Conservation (phyloP, 2,888 invertebrate species). For the Spilarctia lutea region DNA sequence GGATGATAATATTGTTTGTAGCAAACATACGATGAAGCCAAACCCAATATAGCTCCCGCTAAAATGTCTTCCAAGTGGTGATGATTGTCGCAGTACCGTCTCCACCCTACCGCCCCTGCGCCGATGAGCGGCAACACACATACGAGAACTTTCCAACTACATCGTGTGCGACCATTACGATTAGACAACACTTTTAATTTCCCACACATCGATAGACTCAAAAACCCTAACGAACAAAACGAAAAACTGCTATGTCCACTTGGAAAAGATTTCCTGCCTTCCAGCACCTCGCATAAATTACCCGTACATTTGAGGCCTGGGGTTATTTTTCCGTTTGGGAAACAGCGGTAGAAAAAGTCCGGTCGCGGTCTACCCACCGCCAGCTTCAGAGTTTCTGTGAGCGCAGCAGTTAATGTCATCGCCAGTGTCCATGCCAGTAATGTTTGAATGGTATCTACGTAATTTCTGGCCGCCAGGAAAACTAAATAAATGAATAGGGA, state of each 20-base stretch:
- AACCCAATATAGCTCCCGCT: slow-evolving; percentile 89
- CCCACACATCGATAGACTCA: slow-evolving; percentile 90
- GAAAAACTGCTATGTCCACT: slow-evolving; percentile 94
- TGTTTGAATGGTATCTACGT: slow-evolving; percentile 58
- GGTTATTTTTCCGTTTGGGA: slow-evolving; percentile 88
- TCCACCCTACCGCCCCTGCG: slow-evolving; percentile 89
- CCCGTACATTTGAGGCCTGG: slow-evolving; percentile 88
- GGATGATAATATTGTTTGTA: slow-evolving; percentile 90
- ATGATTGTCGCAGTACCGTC: slow-evolving; percentile 94
- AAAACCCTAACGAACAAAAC: slow-evolving; percentile 91
- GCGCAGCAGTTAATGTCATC: slow-evolving; percentile 87
- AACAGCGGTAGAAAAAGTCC: slow-evolving; percentile 93
- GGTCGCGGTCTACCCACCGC: slow-evolving; percentile 91
- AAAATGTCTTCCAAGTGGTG: slow-evolving; percentile 95
- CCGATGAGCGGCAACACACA: slow-evolving; percentile 88
- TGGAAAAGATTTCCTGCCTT: slow-evolving; percentile 95
- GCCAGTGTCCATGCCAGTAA: slow-evolving; percentile 87
- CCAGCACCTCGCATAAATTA: slow-evolving; percentile 84
- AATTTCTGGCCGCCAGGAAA: slow-evolving; percentile 55
- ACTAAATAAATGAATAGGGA: slow-evolving; percentile 80
- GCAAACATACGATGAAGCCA: slow-evolving; percentile 87
- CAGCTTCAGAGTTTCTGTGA: slow-evolving; percentile 88
- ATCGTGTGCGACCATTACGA: slow-evolving; percentile 87
- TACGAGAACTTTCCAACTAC: slow-evolving; percentile 86
- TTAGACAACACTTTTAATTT: slow-evolving; percentile 88